Base-by-base conservation (phyloP, 2,888 invertebrate genomes). In the Athrips mouffetella region DNA sequence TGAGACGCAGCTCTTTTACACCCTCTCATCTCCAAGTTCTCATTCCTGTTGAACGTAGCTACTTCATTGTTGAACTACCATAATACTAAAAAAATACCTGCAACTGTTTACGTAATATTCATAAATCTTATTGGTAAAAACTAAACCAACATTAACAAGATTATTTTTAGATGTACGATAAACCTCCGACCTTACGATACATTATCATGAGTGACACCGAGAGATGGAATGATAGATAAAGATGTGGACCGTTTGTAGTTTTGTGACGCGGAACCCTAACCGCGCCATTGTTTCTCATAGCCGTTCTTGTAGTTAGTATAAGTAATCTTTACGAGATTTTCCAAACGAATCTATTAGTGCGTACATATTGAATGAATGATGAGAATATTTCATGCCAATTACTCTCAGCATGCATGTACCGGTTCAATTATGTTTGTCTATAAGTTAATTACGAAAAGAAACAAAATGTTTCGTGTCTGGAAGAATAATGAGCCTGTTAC, bases 331-430 rank as follows among this genome's bases (percentile, higher is more conserved):
- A n/a, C n/a, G 49, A 55, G 49, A 51, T 53, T 51, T 52, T 37
- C 51, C 44, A 57, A 57, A 59, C 56, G 61, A 61, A 57, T 51
- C 55, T 53, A 58, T 60, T 58, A 54, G 50, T 55, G 51, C 54
- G 52, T 56, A 54, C 52, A 54, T 52, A 53, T 46, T 48, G 55
- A 57, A 59, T 55, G 55, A 58, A 55, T 50, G 55, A 59, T 55
- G 59, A 57, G 55, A 54, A 57, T 52, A 54, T 54, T 54, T 52
- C 50, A 53, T 53, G 45, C 46, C 31, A 49, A 50, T 54, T 58
- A 52, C 54, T 55, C 54, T 50, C 49, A 48, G n/a, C 41, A 47
- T 41, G 30, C 33, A 33, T 47, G 47, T 52, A 54, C 47, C 30
- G 47, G 37, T 45, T 52, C 48, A 55, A 51, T 51, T 49, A 53